Percentiles rank a stretch among this genome's conserved stretches.
Evolutionary conservation across 2,888 invertebrate genomes (phyloP).

Genomic region (Torymus texanus): DNA sequence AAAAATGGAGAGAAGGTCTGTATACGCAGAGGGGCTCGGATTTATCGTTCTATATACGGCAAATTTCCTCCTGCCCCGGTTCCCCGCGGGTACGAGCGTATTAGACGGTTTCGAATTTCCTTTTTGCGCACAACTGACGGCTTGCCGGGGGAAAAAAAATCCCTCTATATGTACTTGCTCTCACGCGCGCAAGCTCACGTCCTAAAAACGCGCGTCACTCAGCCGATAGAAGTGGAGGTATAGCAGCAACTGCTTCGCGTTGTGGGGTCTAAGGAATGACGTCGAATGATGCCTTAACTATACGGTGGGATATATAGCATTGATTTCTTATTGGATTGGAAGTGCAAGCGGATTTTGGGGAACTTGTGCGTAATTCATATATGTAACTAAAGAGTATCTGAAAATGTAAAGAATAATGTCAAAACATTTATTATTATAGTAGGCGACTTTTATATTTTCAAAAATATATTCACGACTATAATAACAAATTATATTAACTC

Average conservation of each 20-base stretch:
- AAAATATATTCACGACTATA: too few species aligned
- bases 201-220: conserved; percentile 28
- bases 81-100: background rate
- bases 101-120: conserved; percentile 35
- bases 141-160: background rate
- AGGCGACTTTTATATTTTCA: too few species aligned
- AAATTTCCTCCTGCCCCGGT: conserved; percentile 14
- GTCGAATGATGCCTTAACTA: too few species aligned
- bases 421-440: too few species aligned
- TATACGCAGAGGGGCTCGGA: background rate
- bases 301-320: too few species aligned
- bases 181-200: background rate
- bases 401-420: too few species aligned
- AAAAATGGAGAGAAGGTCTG: background rate
- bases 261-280: too few species aligned
- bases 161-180: background rate
- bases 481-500: too few species aligned
- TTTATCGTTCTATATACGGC: conserved; percentile 12
- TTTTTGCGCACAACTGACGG: background rate
- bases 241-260: background rate
- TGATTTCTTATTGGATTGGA: too few species aligned
- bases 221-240: background rate
- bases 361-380: too few species aligned
- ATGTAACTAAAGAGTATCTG: too few species aligned
- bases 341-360: too few species aligned